Base-by-base conservation (phyloP, 2,113 vertebrate species). In the Prietella phreatophila region DNA sequence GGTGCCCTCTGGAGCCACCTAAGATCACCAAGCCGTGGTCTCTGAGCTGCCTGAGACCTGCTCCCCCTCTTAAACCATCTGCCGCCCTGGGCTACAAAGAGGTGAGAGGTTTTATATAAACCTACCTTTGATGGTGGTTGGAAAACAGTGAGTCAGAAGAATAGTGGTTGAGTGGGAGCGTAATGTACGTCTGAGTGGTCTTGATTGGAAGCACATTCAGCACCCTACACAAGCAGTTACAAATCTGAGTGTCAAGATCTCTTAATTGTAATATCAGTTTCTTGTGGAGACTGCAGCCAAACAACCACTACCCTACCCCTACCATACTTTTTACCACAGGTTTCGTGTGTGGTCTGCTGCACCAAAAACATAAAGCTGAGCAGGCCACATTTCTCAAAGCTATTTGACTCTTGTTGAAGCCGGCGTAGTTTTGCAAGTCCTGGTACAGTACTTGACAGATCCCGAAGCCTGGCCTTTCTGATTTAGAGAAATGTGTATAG, bases 51-150 rank as follows among this genome's bases (percentile, higher is more conserved):
- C 96, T 99, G 71, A 96, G 98, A 82, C 98, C 98, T 0, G 97
- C 98, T 13, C 98, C 98, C 55, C 98, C 98, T 0, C 98, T 99
- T 91, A 96, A 96, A 89, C 98, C 97, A 0, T 99, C 98, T 0
- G 98, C 97, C 22, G 98, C 98, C 0, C 95, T 99, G 92, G 96
- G 97, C 91, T 99, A 99, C 95, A 99, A 99, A 95, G 98, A 99
- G 97, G 98, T 99, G 97, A 93, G 93, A 80, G 42, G 27, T 11
- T 53, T 55, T 84, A 50, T 63, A 33, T 73, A 13, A 27, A 27
- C 50, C n/a, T n/a, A 73, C 56, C 17, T 65, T 60, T 22, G 2
- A 56, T 0, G 10, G 39, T 36, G 53, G 55, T 17, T 50, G 86
- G 87, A 84, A 87, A 87, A 88, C 69, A 80, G 58, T 90, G 85